Evolutionary conservation across 2,888 invertebrate genomes (phyloP).

Genomic region (Petrolisthes cinctipes): DNA sequence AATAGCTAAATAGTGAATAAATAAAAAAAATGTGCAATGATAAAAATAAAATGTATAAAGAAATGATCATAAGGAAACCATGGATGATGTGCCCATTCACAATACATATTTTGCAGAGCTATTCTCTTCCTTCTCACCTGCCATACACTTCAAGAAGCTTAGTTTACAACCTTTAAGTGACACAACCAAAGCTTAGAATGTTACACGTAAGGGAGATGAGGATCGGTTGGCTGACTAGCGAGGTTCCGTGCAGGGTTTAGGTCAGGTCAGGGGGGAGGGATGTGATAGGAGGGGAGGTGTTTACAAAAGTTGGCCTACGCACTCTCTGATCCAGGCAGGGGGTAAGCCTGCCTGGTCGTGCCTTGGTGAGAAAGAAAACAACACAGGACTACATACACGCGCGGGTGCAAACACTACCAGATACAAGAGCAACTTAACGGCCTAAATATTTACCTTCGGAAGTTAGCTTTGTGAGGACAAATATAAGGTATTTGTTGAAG

Average conservation of each 20-base stretch:
- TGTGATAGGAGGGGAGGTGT: background rate
- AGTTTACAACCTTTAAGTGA: background rate
- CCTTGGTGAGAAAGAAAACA: constrained; percentile 15
- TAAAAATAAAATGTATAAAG: constrained; percentile 10
- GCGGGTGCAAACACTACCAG: constrained; percentile 9
- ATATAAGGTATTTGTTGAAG: constrained; percentile 98
- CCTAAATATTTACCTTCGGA: constrained; percentile 77
- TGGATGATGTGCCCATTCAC: background rate
- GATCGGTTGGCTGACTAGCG: background rate
- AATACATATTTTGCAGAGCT: constrained; percentile 13
- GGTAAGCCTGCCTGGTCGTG: background rate
- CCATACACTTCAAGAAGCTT: background rate
- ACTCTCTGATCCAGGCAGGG: background rate
- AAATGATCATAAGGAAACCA: constrained; percentile 15
- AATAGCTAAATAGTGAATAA: background rate
- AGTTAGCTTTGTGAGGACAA: constrained; percentile 93
- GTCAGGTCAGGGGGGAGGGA: background rate
- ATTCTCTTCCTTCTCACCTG: background rate
- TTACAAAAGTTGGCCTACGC: background rate
- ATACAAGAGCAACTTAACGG: constrained; percentile 40
- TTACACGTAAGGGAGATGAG: background rate
- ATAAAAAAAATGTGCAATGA: constrained; percentile 5
- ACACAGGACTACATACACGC: background rate
- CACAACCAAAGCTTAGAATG: background rate
- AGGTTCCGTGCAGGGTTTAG: background rate